Evolutionary conservation across 2,113 vertebrate species (phyloP), one percentile per base, ranked within the genome.

Genomic region (Serilophus lunatus): DNA sequence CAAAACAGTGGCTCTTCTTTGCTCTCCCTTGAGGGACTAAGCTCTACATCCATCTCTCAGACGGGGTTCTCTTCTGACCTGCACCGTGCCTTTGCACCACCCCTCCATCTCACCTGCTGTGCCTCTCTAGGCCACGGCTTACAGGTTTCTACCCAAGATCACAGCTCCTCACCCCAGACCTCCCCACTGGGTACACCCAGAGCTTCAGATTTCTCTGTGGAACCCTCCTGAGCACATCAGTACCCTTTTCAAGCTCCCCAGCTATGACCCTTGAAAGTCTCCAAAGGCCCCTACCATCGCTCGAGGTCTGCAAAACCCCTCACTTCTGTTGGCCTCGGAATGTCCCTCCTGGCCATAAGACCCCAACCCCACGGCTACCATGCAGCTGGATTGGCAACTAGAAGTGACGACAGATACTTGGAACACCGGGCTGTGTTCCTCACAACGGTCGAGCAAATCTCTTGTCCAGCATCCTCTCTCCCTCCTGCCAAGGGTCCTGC

Each of bases 311-410:
- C n/a, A 8, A 40, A 14, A 3, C 26, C 16, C 25, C 9, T 7
- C 28, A 12, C 5, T 28, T 18, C n/a, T 69, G 24, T 9, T 35
- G 33, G 35, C 17, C 10, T 86, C 35, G 12, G 9, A 15, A 36
- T 2, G 17, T 25, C 15, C 23, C 19, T 25, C 19, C 25, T 4
- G 31, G 13, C 36, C 45, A 3, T 38, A 28, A n/a, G n/a, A 44
- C 25, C 45, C 12, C 45, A 63, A 7, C 22, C 18, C 38, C 65
- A 33, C 29, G 1, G 7, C 51, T 45, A 49, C 40, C 33, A 3
- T 3, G 14, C 53, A 69, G 59, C 40, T 54, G 31, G 57, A 44
- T 0, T 7, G 17, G n/a, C 44, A 63, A 38, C 36, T 0, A 25
- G 14, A 57, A 50, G n/a, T 18, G 35, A 61, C n/a, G 40, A 54